Evolutionary conservation across 2,113 vertebrate genomes (phyloP).

Genomic region (Pimephales promelas): DNA sequence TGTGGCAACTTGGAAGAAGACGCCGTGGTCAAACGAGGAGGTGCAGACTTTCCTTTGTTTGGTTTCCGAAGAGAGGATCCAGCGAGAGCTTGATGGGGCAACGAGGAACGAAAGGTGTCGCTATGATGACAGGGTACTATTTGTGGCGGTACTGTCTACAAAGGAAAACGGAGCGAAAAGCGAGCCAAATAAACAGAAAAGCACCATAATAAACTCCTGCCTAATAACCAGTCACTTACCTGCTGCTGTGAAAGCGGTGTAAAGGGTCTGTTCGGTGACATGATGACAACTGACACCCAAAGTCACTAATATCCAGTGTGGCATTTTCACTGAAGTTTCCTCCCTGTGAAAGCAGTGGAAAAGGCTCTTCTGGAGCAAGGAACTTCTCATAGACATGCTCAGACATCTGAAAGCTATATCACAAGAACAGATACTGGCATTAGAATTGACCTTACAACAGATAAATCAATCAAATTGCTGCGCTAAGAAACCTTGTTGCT

Average conservation of each 20-base stretch:
- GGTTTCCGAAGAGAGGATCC: too few species aligned
- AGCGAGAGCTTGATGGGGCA: too few species aligned
- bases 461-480: neutral
- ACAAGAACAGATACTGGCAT: neutral
- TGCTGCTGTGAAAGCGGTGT: constrained; percentile 91
- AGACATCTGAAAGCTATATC: constrained; percentile 69
- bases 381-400: constrained; percentile 91
- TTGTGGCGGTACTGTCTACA: too few species aligned
- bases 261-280: constrained; percentile 94
- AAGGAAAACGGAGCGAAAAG: too few species aligned
- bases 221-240: constrained; percentile 65
- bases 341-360: constrained; percentile 84
- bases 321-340: constrained; percentile 89
- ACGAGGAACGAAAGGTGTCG: too few species aligned
- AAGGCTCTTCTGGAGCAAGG: constrained; percentile 91
- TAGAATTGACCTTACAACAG: neutral
- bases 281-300: constrained; percentile 92
- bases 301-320: constrained; percentile 91
- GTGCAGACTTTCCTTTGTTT: too few species aligned
- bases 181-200: too few species aligned
- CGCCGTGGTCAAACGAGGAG: too few species aligned
- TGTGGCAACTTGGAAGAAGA: too few species aligned
- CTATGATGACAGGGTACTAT: too few species aligned
- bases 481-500: too few species aligned
- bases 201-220: too few species aligned